Evolutionary conservation across 1,140 invertebrate genomes (phyloP).

Genomic region (Camponotus floridanus): DNA sequence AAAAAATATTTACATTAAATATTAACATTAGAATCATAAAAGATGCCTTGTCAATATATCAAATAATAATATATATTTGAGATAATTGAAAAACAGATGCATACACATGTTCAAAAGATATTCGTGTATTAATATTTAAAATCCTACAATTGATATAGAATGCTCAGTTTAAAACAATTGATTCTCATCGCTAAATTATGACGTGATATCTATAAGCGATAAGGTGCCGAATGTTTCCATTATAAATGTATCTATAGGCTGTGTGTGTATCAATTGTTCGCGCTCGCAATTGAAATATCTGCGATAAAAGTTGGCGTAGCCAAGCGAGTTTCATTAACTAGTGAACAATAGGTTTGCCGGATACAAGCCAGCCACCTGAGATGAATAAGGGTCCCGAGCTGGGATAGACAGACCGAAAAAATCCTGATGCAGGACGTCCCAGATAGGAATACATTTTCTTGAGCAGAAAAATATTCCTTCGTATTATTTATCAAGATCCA

Average conservation of each 20-base stretch:
- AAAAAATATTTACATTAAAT: not conserved
- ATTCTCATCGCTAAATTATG: constrained; percentile 24
- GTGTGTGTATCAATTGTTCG: constrained; percentile 43
- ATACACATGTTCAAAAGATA: not conserved
- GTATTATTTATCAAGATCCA: not conserved
- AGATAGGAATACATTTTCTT: constrained; percentile 61
- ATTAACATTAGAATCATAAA: not conserved
- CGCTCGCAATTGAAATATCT: constrained; percentile 30
- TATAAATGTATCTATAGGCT: constrained; percentile 9
- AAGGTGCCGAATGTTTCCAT: constrained; percentile 46
- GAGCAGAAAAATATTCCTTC: not conserved
- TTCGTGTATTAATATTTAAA: not conserved
- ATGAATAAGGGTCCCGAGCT: constrained; percentile 45
- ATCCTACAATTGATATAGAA: constrained; percentile 18
- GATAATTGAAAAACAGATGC: not conserved
- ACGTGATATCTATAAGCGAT: constrained; percentile 50
- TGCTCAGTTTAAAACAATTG: constrained; percentile 30
- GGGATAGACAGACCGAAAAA: constrained; percentile 57
- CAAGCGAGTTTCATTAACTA: constrained; percentile 58
- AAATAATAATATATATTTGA: not conserved
- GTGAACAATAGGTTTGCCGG: constrained; percentile 25
- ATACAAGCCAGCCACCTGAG: constrained; percentile 45
- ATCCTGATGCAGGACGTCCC: constrained; percentile 57
- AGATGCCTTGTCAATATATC: not conserved
- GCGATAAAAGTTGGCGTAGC: constrained; percentile 38